A percentile compares a stretch with the other conserved stretches of the same genome.
Conservation (phyloP, 2,888 invertebrate genomes). For the Phortica magna region DNA sequence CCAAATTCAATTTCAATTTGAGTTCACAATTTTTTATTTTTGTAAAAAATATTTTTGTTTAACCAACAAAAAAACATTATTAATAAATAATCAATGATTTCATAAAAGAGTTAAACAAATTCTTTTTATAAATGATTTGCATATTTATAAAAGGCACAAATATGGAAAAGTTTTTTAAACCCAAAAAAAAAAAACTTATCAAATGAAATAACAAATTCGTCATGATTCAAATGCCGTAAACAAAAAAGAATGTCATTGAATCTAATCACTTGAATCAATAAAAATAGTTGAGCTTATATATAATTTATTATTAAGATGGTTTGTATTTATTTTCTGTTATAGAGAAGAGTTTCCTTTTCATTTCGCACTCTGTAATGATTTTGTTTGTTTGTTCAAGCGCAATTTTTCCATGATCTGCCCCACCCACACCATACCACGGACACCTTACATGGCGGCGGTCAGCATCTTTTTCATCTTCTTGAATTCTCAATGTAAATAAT, state of each 20-base stretch:
- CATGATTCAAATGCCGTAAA: neutral
- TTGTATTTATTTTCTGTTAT: constrained; percentile 41
- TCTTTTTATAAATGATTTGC: constrained; percentile 44
- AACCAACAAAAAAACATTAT: neutral
- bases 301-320: neutral
- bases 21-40: constrained; percentile 25
- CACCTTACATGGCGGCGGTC: neutral
- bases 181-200: constrained; percentile 17
- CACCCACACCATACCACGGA: neutral
- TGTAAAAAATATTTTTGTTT: constrained; percentile 12
- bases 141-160: constrained; percentile 35
- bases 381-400: constrained; percentile 51
- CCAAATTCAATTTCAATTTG: neutral
- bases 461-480: constrained; percentile 11
- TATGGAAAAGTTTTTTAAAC: constrained; percentile 61
- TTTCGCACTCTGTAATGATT: constrained; percentile 55
- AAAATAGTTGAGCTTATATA: neutral
- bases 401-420: neutral
- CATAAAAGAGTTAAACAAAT: constrained; percentile 28
- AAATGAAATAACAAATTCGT: constrained; percentile 22
- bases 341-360: constrained; percentile 57
- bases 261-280: constrained; percentile 15
- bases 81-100: neutral
- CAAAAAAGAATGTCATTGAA: constrained; percentile 50
- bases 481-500: constrained; percentile 7